Conservation (phyloP, 2,888 invertebrate genomes). For the Drosophila anomalata region DNA sequence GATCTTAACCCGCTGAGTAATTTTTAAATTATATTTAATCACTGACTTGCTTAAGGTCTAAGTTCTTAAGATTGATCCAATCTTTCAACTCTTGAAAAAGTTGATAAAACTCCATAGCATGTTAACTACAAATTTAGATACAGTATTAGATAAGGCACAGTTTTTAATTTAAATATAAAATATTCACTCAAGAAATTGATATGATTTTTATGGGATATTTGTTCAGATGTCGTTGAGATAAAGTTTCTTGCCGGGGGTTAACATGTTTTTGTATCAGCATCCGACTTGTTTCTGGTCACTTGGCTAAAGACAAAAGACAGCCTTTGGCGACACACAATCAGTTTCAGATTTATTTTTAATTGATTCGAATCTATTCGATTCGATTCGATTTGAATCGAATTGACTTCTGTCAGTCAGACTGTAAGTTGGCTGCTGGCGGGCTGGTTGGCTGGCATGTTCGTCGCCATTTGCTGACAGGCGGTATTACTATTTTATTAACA, state of each 20-base stretch:
- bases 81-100: too few species aligned
- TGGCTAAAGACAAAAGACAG: constrained; percentile 53
- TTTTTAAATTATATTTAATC: background rate
- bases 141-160: background rate
- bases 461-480: constrained; percentile 66
- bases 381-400: constrained; percentile 49
- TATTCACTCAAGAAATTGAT: background rate
- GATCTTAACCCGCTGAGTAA: constrained; percentile 28
- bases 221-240: background rate
- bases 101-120: too few species aligned
- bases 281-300: constrained; percentile 19
- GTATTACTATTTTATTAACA: constrained; percentile 67
- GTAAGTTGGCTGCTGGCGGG: constrained; percentile 23
- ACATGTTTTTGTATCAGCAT: constrained; percentile 21
- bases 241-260: constrained; percentile 11
- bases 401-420: constrained; percentile 43
- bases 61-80: too few species aligned
- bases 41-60: background rate
- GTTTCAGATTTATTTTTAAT: constrained; percentile 46
- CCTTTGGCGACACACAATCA: constrained; percentile 38
- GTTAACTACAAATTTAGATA: background rate
- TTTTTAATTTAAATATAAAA: background rate
- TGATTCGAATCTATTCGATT: constrained; percentile 60
- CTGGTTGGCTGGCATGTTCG: constrained; percentile 48
- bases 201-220: background rate